Evolutionary conservation across 53 echinoderm and acorn worm species (phyloP).

Genomic region (Paracentrotus lividus): DNA sequence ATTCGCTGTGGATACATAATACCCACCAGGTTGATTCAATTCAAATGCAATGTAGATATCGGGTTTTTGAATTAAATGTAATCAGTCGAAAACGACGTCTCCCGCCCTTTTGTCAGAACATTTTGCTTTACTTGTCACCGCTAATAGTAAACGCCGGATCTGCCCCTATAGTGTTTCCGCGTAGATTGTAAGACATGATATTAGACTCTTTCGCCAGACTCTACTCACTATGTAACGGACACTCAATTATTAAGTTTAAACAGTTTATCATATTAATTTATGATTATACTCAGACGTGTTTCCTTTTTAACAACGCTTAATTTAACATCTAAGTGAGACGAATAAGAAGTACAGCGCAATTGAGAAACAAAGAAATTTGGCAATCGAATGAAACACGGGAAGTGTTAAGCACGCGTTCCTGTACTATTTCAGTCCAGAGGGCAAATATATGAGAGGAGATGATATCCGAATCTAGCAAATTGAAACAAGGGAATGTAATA

Average conservation of each 20-base stretch:
- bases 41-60: not conserved
- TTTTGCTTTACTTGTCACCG: constrained; percentile 24
- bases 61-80: constrained; percentile 61
- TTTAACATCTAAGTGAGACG: too few relatives aligned
- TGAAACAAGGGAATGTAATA: constrained; percentile 50
- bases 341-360: not conserved
- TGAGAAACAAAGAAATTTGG: not conserved
- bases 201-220: not conserved
- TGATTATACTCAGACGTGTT: too few relatives aligned
- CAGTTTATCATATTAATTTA: too few relatives aligned
- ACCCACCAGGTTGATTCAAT: constrained; percentile 38
- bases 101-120: constrained; percentile 27
- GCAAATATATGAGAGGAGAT: not conserved
- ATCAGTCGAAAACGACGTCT: constrained; percentile 46
- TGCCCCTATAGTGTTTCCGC: not conserved
- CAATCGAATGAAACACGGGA: not conserved
- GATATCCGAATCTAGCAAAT: constrained; percentile 30
- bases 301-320: too few relatives aligned
- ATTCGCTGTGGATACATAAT: not conserved
- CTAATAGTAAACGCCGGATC: not conserved
- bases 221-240: too few relatives aligned
- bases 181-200: not conserved
- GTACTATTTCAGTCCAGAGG: not conserved
- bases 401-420: not conserved
- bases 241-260: too few relatives aligned